These are phyloP conservation scores for Apotomis turbidana DNA, from an alignment of 2,888 invertebrate genomes.

Conservation along the genomic window DNA sequence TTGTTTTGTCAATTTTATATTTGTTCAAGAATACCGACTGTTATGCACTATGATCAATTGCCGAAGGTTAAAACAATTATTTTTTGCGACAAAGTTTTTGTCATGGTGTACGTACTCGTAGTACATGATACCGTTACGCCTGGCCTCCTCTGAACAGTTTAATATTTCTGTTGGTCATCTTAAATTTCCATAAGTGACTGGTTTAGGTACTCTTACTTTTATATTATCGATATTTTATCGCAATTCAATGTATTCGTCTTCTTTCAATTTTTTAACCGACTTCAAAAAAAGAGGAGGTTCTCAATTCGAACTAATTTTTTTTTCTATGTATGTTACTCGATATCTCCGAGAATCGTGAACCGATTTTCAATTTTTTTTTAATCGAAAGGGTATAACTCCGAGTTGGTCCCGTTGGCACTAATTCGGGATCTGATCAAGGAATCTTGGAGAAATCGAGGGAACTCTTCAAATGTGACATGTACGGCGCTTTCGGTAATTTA, in stretches of 20 bases:
- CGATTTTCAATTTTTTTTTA: no score
- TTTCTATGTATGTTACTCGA: no score
- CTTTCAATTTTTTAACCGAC: background rate
- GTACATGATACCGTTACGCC: slow-evolving; percentile 31
- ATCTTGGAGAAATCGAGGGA: no score
- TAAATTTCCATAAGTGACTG: background rate
- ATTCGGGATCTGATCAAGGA: no score
- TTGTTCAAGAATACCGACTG: slow-evolving; percentile 34
- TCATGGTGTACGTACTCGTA: slow-evolving; percentile 21
- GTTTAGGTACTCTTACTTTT: background rate
- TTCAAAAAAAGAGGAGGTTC: no score
- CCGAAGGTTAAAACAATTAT: slow-evolving; percentile 33
- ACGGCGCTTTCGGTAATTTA: no score
- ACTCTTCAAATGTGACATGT: no score
- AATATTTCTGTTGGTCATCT: slow-evolving; percentile 25
- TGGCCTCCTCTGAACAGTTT: slow-evolving; percentile 25
- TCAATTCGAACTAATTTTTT: no score
- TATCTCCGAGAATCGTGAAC: no score
- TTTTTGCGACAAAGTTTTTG: slow-evolving; percentile 30
- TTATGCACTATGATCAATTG: slow-evolving; percentile 26
- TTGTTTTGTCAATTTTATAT: slow-evolving; percentile 33
- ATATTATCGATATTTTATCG: background rate
- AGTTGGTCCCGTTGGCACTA: no score
- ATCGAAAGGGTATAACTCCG: no score
- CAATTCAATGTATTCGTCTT: background rate